Percentiles rank a stretch among this genome's conserved stretches.
Conservation (phyloP, 2,888 invertebrate genomes). For the Andrena bicolor region DNA sequence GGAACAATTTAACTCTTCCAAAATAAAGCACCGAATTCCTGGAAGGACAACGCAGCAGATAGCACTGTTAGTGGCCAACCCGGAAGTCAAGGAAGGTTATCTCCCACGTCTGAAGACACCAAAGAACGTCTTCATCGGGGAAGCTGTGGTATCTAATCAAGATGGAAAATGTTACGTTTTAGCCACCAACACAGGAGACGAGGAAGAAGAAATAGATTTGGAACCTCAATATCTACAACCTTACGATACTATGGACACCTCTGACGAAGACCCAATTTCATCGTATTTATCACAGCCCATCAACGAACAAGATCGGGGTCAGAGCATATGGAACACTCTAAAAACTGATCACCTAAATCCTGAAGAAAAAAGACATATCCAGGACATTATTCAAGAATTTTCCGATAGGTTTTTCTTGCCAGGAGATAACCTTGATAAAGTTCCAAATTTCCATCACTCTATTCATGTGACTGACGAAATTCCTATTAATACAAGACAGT, state of each 20-base stretch:
- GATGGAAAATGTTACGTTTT: background rate
- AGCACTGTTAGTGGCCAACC: background rate
- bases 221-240: constrained; percentile 18
- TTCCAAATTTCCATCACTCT: background rate
- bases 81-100: background rate
- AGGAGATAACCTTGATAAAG: background rate
- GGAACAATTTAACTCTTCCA: too few relatives aligned
- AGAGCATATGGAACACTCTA: background rate
- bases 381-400: background rate
- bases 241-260: background rate
- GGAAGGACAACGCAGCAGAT: background rate
- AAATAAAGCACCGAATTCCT: background rate
- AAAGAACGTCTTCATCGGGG: background rate
- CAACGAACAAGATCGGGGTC: background rate
- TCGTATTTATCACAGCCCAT: background rate
- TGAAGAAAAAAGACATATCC: background rate
- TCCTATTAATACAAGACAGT: background rate
- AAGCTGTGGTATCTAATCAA: background rate
- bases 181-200: background rate
- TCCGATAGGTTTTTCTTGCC: constrained; percentile 7
- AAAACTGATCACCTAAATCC: background rate
- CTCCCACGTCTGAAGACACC: background rate
- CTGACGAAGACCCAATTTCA: background rate
- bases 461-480: background rate
- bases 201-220: background rate